Base-by-base conservation (phyloP, 1,140 invertebrate species). In the Adoxophyes honmai region DNA sequence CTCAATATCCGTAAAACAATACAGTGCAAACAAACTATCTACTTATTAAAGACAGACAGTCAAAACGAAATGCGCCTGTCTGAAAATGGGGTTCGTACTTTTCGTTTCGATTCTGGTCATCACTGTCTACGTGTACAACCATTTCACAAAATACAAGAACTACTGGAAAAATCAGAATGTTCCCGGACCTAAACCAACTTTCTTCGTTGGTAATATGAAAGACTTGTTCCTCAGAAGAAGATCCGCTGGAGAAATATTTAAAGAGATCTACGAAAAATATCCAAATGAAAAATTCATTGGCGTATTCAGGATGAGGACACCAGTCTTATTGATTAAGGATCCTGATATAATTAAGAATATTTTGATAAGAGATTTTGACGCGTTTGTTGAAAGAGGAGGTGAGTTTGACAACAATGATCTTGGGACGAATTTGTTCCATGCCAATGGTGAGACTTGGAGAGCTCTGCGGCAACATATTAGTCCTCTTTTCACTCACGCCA, bases 301-400 rank as follows among this genome's bases (percentile, higher is more conserved):
- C 11, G 48, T 83, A 1, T 88, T 68, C 18, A 66, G 66, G 39
- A 67, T 75, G 63, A 70, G 78, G 1, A 82, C 87, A 2, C 91
- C 92, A 0, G 69, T 81, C 4, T 56, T 92, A 5, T 63, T 92
- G 0, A 42, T 91, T 1, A 79, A 90, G 7, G 91, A 94, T 68
- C 77, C 92, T 13, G 90, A 92, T 4, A 66, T 94, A 0, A 86
- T 93, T 0, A 93, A 92, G 64, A 71, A 87, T 13, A 87, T 94
- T 2, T 55, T 93, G 11, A 85, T 91, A 2, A 92, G 91, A 66
- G 91, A 93, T 63, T 93, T 92, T 39, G 67, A 83, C 28, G 65
- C 81, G 16, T 93, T 93, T 34, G 61, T 78, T 28, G 89, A 91
- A 59, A 88, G 90, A 4, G 86, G 83, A 0, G 52, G 87, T 0